Base-by-base conservation (phyloP, 2,113 vertebrate species). In the Silurus glanis region DNA sequence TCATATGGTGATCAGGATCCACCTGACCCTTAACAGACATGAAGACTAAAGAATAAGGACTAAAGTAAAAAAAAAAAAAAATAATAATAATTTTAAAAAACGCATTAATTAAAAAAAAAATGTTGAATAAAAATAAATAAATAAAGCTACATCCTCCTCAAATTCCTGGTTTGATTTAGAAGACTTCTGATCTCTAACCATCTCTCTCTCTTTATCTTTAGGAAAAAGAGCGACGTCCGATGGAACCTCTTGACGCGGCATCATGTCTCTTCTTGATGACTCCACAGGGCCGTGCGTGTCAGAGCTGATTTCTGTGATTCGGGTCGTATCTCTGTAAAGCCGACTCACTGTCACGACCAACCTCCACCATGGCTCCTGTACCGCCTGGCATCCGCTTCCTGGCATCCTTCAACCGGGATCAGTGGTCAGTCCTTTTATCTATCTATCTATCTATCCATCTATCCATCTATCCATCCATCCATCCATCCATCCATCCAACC, bases 351-450 rank as follows among this genome's bases (percentile, higher is more conserved):
- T 82, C 23, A 10, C 58, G 10, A 4, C 25, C 58, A 23, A 14
- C n/a, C 37, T 61, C 21, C 7, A 9, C 25, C 72, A 95, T 95
- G 94, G 94, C 94, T 5, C 84, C 93, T 3, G 80, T 95, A 75
- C 94, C 94, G 69, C 94, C 93, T 37, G 94, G 94, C 25, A 89
- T 95, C 80, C 93, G 93, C 17, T 91, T 95, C 85, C 86, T 95
- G 87, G 88, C 90, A 25, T 93, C 93, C 85, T 94, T 95, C 69
- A 83, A 93, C 89, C 92, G 91, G 85, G 92, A 95, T 82, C 94
- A 95, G 56, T 95, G 94, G 94, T 95, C 74, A 93, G 94, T 83
- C 45, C 16, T 51, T 9, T 23, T 28, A 17, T 59, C 17, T 67
- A 0, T 3, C 16, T 66, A 17, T 59, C 14, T 59, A 16, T 23